Percentiles rank a stretch among this genome's conserved stretches.
phyloP scores from a whole-genome alignment of 2,797 vertebrate genomes.

The Sciurus vulgaris region DNA sequence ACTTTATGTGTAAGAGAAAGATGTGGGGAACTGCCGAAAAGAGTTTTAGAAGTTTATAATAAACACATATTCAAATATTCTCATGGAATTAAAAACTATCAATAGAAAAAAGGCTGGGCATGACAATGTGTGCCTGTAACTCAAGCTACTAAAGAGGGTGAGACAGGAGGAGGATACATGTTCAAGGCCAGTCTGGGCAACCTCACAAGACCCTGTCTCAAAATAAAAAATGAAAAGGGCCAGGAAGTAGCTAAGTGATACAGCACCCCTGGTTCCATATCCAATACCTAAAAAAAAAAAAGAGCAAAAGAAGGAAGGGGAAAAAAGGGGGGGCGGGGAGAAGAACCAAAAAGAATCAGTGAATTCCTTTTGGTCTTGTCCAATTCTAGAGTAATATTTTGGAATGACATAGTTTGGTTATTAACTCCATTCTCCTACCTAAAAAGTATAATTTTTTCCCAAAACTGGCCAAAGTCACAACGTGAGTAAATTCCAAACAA shows the following conservation, averaged over 20 bases:
- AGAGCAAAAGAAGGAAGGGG: too few species aligned
- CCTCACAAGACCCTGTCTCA: too few species aligned
- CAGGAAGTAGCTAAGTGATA: too few species aligned
- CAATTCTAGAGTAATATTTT: slow-evolving; percentile 3
- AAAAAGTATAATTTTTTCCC: not conserved
- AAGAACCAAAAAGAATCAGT: not conserved
- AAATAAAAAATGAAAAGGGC: too few species aligned
- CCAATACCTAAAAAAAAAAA: too few species aligned
- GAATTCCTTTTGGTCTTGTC: not conserved
- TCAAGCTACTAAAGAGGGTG: too few species aligned
- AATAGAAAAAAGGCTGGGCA: not conserved
- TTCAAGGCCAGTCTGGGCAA: too few species aligned
- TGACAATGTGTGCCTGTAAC: too few species aligned
- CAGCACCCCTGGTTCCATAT: too few species aligned
- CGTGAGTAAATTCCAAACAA: not conserved
- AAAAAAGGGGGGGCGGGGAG: too few species aligned
- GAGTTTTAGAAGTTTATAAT: not conserved
- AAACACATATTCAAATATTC: not conserved
- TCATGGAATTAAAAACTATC: slow-evolving; percentile 4
- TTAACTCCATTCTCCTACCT: not conserved
- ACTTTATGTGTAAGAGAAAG: not conserved
- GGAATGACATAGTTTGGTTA: not conserved
- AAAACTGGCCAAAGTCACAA: not conserved
- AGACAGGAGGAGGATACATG: too few species aligned
- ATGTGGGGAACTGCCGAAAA: not conserved